phyloP scores from a whole-genome alignment of 2,113 vertebrate species.

The Lontra canadensis region DNA sequence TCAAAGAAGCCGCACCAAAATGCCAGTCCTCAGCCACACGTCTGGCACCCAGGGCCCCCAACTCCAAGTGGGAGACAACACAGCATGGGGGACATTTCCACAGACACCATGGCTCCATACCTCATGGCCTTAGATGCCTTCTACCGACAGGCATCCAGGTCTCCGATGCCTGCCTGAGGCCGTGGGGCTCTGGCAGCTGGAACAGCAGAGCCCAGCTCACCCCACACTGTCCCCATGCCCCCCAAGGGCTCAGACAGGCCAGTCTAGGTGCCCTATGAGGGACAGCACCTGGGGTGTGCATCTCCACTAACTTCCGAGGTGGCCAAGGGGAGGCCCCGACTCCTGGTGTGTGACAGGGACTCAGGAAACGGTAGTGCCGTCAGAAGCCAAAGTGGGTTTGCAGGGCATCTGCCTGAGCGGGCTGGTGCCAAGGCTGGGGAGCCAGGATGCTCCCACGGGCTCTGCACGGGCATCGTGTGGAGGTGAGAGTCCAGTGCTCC shows the following conservation, averaged over 20 bases:
- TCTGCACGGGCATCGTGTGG: accelerated
- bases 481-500: background rate
- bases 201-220: background rate
- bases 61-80: background rate
- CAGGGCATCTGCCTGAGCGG: background rate
- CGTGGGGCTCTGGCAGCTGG: background rate
- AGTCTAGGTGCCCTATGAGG: background rate
- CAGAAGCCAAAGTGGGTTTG: background rate
- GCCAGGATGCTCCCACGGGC: background rate
- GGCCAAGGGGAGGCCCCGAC: background rate
- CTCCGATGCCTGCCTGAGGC: background rate
- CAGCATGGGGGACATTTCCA: background rate
- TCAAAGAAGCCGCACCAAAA: background rate
- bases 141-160: background rate
- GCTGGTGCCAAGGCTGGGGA: background rate
- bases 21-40: background rate
- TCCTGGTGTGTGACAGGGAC: background rate
- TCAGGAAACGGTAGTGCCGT: background rate
- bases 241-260: background rate
- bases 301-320: background rate
- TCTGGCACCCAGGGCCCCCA: background rate
- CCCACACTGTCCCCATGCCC: background rate
- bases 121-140: background rate
- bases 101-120: background rate
- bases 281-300: background rate